These are phyloP conservation scores for Tupiocoris notatus DNA, from an alignment of 2,888 invertebrate genomes.

Conservation along the genomic window DNA sequence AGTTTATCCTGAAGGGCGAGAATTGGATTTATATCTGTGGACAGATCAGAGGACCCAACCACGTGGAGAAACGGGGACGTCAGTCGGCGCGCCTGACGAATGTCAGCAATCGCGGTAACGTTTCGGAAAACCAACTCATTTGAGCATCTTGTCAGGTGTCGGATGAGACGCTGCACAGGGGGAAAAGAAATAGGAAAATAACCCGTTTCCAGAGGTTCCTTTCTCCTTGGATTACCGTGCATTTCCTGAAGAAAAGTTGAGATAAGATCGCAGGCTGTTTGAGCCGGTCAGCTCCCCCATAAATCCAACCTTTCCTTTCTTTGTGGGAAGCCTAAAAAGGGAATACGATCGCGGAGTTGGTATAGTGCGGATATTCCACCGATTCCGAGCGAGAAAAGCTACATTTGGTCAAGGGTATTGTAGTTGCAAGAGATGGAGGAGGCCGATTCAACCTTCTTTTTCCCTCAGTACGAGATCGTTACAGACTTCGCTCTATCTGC, in stretches of 20 bases:
- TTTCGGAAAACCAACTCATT: background rate
- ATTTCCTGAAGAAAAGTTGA: background rate
- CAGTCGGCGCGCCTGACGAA: background rate
- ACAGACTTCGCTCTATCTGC: background rate
- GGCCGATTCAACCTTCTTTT: background rate
- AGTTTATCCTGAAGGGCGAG: no score
- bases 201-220: background rate
- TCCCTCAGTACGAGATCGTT: background rate
- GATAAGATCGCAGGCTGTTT: background rate
- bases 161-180: no score
- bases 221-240: background rate
- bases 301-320: background rate
- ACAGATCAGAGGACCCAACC: no score
- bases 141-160: background rate
- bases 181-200: background rate
- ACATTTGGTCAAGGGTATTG: background rate
- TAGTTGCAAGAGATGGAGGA: background rate
- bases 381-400: background rate
- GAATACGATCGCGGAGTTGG: background rate
- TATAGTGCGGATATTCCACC: no score
- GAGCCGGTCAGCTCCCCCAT: background rate
- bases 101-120: background rate
- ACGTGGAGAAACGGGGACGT: no score
- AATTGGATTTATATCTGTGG: no score
- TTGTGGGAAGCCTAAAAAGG: background rate